phyloP scores from a whole-genome alignment of 2,797 vertebrate genomes.

The Iguana delicatissima region DNA sequence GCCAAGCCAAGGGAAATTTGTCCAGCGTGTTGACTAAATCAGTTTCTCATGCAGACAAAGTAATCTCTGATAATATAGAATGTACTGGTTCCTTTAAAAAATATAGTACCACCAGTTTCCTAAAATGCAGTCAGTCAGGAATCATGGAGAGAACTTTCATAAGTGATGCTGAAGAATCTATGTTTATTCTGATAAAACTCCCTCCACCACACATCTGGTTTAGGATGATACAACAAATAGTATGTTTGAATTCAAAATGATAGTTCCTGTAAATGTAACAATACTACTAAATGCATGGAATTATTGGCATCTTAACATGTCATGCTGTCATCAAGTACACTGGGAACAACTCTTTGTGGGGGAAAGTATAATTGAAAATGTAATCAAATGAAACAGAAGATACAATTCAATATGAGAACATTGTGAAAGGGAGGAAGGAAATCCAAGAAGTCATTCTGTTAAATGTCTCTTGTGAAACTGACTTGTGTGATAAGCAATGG shows the following conservation, averaged over 20 bases:
- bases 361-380: background rate
- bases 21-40: background rate
- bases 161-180: conserved; percentile 9
- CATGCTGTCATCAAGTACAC: background rate
- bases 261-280: background rate
- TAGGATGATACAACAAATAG: background rate
- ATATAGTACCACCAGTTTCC: background rate
- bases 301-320: background rate
- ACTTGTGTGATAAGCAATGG: background rate
- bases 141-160: conserved; percentile 19
- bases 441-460: background rate
- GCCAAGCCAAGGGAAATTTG: background rate
- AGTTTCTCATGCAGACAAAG: background rate
- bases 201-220: background rate
- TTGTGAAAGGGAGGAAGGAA: background rate
- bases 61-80: background rate
- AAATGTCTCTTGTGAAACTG: conserved; percentile 10
- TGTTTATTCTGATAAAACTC: background rate
- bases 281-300: background rate
- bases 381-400: background rate
- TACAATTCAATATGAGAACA: background rate
- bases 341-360: background rate
- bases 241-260: background rate
- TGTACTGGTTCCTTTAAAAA: background rate
- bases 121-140: background rate